phyloP scores from a whole-genome alignment of 1,140 invertebrate genomes.

The Dryas iulia region DNA sequence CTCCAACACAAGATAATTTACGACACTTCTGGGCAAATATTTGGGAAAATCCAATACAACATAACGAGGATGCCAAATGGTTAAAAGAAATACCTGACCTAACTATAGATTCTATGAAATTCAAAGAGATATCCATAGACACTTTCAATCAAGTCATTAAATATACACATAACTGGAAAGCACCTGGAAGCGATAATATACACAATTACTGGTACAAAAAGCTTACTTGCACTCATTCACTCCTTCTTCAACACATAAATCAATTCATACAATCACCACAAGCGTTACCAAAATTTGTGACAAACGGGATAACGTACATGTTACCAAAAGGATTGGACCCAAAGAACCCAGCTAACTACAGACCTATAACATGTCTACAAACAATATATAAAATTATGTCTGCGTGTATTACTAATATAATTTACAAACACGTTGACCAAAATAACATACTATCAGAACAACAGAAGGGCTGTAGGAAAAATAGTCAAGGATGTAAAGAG shows the following conservation, averaged over 20 bases:
- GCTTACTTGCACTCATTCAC: too few relatives aligned
- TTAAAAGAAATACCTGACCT: not conserved
- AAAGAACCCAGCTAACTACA: conserved; percentile 21
- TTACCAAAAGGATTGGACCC: conserved; percentile 12
- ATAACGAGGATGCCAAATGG: not conserved
- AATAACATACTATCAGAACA: not conserved
- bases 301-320: conserved; percentile 28
- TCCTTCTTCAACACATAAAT: too few relatives aligned
- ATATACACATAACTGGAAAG: not conserved
- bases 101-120: not conserved
- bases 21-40: not conserved
- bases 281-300: conserved; percentile 3
- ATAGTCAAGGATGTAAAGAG: not conserved
- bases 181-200: conserved; percentile 16
- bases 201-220: too few relatives aligned
- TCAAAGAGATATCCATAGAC: not conserved
- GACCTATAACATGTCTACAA: conserved; percentile 27
- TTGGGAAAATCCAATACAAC: not conserved
- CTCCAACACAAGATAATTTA: not conserved
- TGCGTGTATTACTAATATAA: conserved; percentile 11
- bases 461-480: not conserved
- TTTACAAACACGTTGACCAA: not conserved
- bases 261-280: conserved; percentile 2
- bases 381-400: conserved; percentile 29
- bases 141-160: not conserved